Percentiles rank a stretch among this genome's conserved stretches.
Conservation (phyloP, 2,113 vertebrate genomes). For the Aldabrachelys gigantea region DNA sequence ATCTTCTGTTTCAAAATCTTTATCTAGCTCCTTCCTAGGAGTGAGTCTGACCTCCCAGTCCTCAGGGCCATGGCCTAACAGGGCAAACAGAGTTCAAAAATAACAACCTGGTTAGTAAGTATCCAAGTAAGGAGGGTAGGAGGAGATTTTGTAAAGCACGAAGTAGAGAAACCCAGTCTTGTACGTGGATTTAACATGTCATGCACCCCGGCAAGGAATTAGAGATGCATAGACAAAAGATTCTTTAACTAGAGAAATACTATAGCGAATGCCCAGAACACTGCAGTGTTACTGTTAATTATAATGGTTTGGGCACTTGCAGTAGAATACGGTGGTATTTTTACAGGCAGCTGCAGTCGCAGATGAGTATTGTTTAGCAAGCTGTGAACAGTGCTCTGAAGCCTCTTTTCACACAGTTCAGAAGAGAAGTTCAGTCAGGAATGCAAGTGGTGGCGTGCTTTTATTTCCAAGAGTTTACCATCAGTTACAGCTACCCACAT, state of each 20-base stretch:
- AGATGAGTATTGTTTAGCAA: background rate
- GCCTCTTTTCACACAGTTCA: background rate
- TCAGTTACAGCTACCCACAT: background rate
- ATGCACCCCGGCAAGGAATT: background rate
- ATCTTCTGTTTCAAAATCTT: constrained; percentile 48
- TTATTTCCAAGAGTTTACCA: fast-evolving
- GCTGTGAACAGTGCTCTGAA: background rate
- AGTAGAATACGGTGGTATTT: background rate
- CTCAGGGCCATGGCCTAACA: background rate
- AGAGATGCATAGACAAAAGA: background rate
- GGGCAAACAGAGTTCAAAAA: constrained; percentile 18
- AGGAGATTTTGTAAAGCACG: background rate
- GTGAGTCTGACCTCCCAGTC: background rate
- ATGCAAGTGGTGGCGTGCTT: fast-evolving
- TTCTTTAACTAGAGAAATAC: background rate
- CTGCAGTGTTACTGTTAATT: background rate
- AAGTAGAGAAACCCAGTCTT: background rate
- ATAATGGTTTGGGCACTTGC: fast-evolving
- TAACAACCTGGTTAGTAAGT: background rate
- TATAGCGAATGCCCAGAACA: fast-evolving
- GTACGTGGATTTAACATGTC: fast-evolving
- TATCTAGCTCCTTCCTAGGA: constrained; percentile 25
- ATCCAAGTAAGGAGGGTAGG: background rate
- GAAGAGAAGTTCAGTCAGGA: background rate
- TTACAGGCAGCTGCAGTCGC: fast-evolving